Base-by-base conservation (phyloP, 2,888 invertebrate genomes). In the Patella depressa region DNA sequence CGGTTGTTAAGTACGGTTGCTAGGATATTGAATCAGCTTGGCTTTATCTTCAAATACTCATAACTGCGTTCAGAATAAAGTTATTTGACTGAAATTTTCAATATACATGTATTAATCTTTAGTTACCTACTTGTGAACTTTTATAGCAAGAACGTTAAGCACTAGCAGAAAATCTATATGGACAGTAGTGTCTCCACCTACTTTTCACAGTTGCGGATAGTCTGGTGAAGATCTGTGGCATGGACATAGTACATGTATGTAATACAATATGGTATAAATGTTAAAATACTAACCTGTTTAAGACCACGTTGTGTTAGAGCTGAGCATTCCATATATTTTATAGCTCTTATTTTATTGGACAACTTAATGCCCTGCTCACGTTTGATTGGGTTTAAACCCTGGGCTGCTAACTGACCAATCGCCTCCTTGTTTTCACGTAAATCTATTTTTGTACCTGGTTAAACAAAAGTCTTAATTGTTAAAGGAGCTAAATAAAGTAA, bases 271-370 rank as follows among this genome's bases (percentile, higher is more conserved):
- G 1, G 45, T 9, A 45, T 5, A 5, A 5, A 45, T 12, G 45
- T 45, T 9, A 45, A 7, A 45, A 45, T 9, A 71, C 83, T 72
- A 78, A 93, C 93, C 94, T 97, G 97, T 93, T 98, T 98, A 78
- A 99, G 94, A 82, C 99, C 99, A 90, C 98, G 95, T 93, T 99
- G 99, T 87, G 99, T 99, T 85, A 99, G 93, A 80, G 99, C 99
- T 77, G 99, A 99, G 93, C 99, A 99, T 93, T 99, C 99, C 95
- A 99, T 96, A 92, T 99, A 99, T 93, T 98, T 98, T 78, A 98
- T 97, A 85, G 99, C 99, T 92, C 98, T 95, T 91, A 99, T 96
- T 95, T 98, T 99, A 92, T 98, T 98, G 71, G 99, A 98, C 93
- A 99, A 93, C 92, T 99, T 98, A 92, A 98, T 97, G 79, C 98